Percentiles rank a stretch among this genome's conserved stretches.
Evolutionary conservation across 2,113 vertebrate species (phyloP).

Genomic region (Numenius arquata): DNA sequence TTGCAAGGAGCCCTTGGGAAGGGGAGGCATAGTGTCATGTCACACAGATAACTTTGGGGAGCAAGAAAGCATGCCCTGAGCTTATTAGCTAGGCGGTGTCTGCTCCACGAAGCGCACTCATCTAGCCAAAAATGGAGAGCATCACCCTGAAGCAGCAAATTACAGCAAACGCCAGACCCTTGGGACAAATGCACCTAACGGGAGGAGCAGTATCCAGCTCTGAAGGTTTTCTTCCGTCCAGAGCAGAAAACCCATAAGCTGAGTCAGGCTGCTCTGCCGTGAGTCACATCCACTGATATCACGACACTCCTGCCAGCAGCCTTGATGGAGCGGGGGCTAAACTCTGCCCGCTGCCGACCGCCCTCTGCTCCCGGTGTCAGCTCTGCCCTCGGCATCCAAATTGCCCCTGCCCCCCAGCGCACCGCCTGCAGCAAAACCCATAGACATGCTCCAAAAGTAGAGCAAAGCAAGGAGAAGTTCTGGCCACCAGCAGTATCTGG

Average conservation of each 20-base stretch:
- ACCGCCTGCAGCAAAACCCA: rapidly evolving
- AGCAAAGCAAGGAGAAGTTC: background rate
- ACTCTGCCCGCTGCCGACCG: background rate
- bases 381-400: background rate
- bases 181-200: rapidly evolving
- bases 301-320: background rate
- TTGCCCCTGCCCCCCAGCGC: rapidly evolving
- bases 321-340: background rate
- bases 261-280: background rate
- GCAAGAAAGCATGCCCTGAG: background rate
- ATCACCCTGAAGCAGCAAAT: background rate
- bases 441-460: background rate
- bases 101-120: rapidly evolving
- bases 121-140: background rate
- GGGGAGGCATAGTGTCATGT: background rate
- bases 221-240: background rate
- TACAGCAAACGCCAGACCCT: background rate
- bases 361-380: rapidly evolving
- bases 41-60: background rate
- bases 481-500: background rate
- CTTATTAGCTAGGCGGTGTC: background rate
- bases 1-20: background rate
- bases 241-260: background rate
- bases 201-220: background rate
- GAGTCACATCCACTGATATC: background rate